phyloP scores from a whole-genome alignment of 2,888 invertebrate genomes.

The Hoplodrina blanda region DNA sequence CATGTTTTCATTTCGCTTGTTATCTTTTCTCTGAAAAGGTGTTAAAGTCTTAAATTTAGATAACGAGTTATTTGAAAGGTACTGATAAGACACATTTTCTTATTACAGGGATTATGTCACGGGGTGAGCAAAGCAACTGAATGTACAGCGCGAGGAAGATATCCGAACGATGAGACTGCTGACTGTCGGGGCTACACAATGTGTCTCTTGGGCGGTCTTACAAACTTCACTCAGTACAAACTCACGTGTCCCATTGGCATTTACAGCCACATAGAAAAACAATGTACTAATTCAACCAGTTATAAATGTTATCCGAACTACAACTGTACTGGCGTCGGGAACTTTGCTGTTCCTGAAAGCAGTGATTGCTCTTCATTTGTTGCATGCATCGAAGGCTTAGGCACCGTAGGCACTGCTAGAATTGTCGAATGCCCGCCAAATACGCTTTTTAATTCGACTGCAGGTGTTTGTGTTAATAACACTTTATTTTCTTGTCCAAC shows the following conservation, averaged over 20 bases:
- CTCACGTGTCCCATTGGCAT: conserved; percentile 79
- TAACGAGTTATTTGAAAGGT: conserved; percentile 48
- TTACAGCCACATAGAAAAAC: conserved; percentile 79
- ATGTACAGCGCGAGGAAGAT: conserved; percentile 79
- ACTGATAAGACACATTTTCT: conserved; percentile 59
- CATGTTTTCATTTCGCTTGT: conserved; percentile 9
- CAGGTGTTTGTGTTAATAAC: conserved; percentile 72
- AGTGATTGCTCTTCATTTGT: conserved; percentile 76
- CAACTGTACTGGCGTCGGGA: conserved; percentile 74
- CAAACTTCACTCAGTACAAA: conserved; percentile 76
- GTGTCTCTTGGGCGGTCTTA: conserved; percentile 75
- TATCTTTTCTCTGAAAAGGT: conserved; percentile 41
- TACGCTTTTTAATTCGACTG: conserved; percentile 70
- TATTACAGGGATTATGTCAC: conserved; percentile 78
- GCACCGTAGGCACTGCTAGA: conserved; percentile 75
- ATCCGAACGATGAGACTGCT: conserved; percentile 75
- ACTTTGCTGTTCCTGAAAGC: conserved; percentile 66
- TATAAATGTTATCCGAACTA: conserved; percentile 78
- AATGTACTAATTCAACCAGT: conserved; percentile 81
- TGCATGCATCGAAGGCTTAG: conserved; percentile 76
- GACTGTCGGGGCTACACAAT: conserved; percentile 84
- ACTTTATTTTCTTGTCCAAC: conserved; percentile 68
- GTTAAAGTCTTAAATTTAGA: conserved; percentile 54
- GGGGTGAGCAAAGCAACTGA: conserved; percentile 68
- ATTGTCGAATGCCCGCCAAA: conserved; percentile 73